Percentiles rank a stretch among this genome's conserved stretches.
These are phyloP conservation scores for Setipinna tenuifilis DNA, from an alignment of 2,797 vertebrate species.

Conservation along the genomic window DNA sequence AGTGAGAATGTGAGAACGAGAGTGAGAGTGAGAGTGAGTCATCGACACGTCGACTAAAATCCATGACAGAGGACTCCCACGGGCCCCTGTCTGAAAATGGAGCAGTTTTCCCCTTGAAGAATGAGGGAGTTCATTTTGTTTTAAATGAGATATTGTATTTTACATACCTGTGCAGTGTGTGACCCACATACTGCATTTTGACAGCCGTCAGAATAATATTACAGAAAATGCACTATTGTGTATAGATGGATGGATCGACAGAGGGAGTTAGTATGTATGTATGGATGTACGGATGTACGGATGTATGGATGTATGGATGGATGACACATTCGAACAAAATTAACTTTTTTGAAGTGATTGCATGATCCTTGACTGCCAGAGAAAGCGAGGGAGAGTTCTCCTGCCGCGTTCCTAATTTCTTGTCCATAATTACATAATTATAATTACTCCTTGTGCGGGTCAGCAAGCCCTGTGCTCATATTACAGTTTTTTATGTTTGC, in stretches of 20 bases:
- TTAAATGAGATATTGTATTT: neutral
- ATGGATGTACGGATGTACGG: neutral
- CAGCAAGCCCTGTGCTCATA: neutral
- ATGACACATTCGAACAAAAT: neutral
- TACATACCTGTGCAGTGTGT: neutral
- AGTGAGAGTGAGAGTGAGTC: neutral
- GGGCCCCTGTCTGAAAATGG: neutral
- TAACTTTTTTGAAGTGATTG: neutral
- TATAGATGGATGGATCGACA: neutral
- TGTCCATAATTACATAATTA: conserved; percentile 13
- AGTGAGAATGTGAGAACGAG: neutral
- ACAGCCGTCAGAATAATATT: neutral
- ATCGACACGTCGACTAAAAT: neutral
- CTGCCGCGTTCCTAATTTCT: neutral
- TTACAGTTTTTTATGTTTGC: too few relatives aligned
- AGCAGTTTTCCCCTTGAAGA: neutral
- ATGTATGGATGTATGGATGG: neutral
- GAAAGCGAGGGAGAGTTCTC: neutral
- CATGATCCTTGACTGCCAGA: neutral
- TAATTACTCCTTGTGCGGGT: neutral
- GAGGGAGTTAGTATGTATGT: neutral
- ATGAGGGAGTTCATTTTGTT: neutral
- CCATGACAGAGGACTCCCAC: neutral
- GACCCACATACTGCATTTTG: neutral
- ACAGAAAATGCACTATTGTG: neutral